Conservation (phyloP, 2,797 vertebrate species). For the Hyperoplus lanceolatus region DNA sequence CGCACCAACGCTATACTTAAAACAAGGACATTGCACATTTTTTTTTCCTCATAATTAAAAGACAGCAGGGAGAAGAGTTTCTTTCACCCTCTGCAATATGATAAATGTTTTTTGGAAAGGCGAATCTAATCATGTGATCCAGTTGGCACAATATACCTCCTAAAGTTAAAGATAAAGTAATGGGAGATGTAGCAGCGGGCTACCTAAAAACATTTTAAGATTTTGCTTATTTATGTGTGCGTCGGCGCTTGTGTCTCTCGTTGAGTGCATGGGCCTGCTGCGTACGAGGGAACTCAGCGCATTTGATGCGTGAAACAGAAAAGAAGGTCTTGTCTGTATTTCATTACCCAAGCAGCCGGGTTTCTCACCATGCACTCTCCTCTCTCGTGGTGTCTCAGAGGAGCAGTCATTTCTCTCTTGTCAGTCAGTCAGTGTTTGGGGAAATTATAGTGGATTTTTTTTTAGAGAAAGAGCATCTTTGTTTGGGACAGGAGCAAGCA, state of each 20-base stretch:
- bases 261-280: conserved; percentile 22
- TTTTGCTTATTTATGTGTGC: conserved; percentile 47
- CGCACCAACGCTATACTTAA: conserved; percentile 75
- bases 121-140: conserved; percentile 74
- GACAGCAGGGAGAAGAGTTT: conserved; percentile 59
- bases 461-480: conserved; percentile 75
- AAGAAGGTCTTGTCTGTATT: conserved; percentile 55
- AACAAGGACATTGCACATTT: conserved; percentile 79
- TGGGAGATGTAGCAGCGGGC: conserved; percentile 44
- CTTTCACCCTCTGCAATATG: conserved; percentile 71
- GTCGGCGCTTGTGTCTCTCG: conserved; percentile 9
- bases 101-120: conserved; percentile 66
- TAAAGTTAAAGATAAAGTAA: conserved; percentile 64
- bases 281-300: conserved; percentile 31
- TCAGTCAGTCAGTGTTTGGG: conserved; percentile 78
- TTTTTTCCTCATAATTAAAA: conserved; percentile 75
- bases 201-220: conserved; percentile 52
- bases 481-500: conserved; percentile 72
- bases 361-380: conserved; percentile 58
- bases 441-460: conserved; percentile 73
- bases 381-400: conserved; percentile 68
- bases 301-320: conserved; percentile 23
- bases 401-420: conserved; percentile 74
- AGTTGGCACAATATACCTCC: conserved; percentile 68
- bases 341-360: conserved; percentile 73